Conservation (phyloP, 2,888 invertebrate genomes). For the Heteropelma amictum region DNA sequence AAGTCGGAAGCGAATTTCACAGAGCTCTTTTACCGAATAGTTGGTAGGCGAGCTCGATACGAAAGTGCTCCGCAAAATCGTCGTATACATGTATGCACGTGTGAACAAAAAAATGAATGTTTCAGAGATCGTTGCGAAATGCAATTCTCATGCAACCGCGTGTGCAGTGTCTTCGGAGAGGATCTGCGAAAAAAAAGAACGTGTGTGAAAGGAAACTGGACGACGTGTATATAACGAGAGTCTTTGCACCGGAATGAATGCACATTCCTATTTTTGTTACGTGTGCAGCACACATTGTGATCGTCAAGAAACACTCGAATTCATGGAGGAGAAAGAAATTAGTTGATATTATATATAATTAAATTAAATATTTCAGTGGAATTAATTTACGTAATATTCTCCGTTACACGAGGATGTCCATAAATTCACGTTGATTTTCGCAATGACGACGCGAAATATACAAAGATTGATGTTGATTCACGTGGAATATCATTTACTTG, state of each 20-base stretch:
- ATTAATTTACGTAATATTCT: no score
- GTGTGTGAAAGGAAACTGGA: slow-evolving; percentile 49
- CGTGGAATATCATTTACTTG: no score
- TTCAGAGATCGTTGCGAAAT: slow-evolving; percentile 48
- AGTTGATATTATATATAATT: no score
- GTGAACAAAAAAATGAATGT: slow-evolving; percentile 39
- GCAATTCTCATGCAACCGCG: slow-evolving; percentile 40
- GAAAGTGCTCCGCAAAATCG: no score
- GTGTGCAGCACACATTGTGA: background rate
- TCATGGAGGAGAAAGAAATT: no score
- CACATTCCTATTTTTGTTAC: slow-evolving; percentile 5
- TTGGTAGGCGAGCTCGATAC: slow-evolving; percentile 2
- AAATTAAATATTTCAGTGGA: no score
- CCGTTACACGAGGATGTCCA: no score
- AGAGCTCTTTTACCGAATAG: slow-evolving; percentile 36
- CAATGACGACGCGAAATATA: no score
- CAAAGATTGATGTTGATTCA: no score
- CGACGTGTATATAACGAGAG: slow-evolving; percentile 34
- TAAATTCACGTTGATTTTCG: no score
- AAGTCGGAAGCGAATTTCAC: slow-evolving; percentile 70
- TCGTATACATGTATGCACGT: slow-evolving; percentile 7
- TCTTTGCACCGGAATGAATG: slow-evolving; percentile 17
- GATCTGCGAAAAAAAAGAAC: slow-evolving; percentile 35
- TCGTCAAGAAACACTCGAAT: no score
- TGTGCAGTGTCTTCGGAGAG: slow-evolving; percentile 57